Base-by-base conservation (phyloP, 2,888 invertebrate genomes). In the Dysmachus trigonus region DNA sequence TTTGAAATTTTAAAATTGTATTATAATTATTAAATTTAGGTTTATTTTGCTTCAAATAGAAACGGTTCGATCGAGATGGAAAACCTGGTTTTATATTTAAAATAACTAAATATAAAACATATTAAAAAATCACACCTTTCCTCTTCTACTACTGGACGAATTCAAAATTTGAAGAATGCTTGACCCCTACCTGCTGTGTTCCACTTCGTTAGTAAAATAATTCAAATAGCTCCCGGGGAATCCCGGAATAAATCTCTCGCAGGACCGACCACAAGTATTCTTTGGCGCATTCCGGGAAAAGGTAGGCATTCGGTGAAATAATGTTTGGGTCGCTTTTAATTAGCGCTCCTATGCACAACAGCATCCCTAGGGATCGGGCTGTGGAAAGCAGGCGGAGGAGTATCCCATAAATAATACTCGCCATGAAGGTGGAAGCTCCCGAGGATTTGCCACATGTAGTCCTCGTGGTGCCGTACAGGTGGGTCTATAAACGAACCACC, bases 291-390 rank as follows among this genome's bases (percentile, higher is more conserved):
- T 81, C 31, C 22, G 8, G n/a, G 33, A 53, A 81, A 53, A 81
- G 81, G 81, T 76, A 81, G 47, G 79, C 33, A 62, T 62, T 81
- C 81, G 33, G 33, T 81, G 53, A 81, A 81, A 81, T 81, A 83
- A 71, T 83, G 72, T 72, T 72, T 38, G n/a, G 72, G 72, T 72
- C 72, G 38, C 72, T 72, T 83, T 83, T 83, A 83, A 83, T 83
- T 83, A 83, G 71, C 83, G 38, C 31, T 72, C 30, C 31, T 83
- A 83, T 83, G 72, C 38, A 51, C 35, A 72, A 38, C 15, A 15
- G 10, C n/a, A n/a, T 72, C 72, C 83, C 35, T 41, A 22, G 41
- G 41, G 41, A 41, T 35, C 10, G 10, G 51, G 33, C 72, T 72
- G 38, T 27, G 27, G 41, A 41, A 72, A 83, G 72, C 72, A 72